Percentiles rank a stretch among this genome's conserved stretches.
Evolutionary conservation across 2,888 invertebrate species (phyloP).

Genomic region (Apocheima hispidaria): DNA sequence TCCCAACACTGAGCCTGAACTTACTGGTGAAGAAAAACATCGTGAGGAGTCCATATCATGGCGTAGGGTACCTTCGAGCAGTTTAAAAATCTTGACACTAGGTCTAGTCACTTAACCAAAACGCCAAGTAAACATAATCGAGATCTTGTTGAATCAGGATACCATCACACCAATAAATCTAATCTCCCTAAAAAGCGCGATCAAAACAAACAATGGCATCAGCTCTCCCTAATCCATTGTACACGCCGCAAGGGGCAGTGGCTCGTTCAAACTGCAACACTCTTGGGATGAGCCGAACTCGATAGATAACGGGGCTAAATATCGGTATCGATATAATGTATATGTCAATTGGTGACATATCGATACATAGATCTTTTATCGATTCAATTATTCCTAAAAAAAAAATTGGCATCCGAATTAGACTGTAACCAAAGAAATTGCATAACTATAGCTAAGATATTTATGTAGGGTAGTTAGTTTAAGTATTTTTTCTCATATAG

Average conservation of each 20-base stretch:
- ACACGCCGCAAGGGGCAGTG: slow-evolving; percentile 29
- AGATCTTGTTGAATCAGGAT: background rate
- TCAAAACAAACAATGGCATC: slow-evolving; percentile 44
- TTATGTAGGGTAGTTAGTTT: too few species aligned
- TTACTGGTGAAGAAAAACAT: too few species aligned
- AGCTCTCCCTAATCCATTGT: slow-evolving; percentile 42
- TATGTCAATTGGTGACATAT: background rate
- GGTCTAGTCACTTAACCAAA: background rate
- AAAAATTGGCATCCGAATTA: too few species aligned
- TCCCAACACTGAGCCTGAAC: too few species aligned
- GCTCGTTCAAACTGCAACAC: slow-evolving; percentile 34
- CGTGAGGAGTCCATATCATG: too few species aligned
- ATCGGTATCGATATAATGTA: background rate
- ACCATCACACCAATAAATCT: slow-evolving; percentile 32
- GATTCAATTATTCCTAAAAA: too few species aligned
- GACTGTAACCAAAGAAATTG: too few species aligned
- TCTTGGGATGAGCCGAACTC: slow-evolving; percentile 12
- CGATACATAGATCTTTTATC: too few species aligned
- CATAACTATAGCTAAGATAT: too few species aligned
- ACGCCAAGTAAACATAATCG: background rate
- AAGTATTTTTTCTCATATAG: too few species aligned
- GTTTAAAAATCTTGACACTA: background rate
- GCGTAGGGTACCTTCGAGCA: background rate
- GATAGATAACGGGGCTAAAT: background rate
- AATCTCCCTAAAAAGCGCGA: slow-evolving; percentile 41